phyloP scores from a whole-genome alignment of 37 sponge, comb jelly and placozoan genomes.

The Amphimedon queenslandica region DNA sequence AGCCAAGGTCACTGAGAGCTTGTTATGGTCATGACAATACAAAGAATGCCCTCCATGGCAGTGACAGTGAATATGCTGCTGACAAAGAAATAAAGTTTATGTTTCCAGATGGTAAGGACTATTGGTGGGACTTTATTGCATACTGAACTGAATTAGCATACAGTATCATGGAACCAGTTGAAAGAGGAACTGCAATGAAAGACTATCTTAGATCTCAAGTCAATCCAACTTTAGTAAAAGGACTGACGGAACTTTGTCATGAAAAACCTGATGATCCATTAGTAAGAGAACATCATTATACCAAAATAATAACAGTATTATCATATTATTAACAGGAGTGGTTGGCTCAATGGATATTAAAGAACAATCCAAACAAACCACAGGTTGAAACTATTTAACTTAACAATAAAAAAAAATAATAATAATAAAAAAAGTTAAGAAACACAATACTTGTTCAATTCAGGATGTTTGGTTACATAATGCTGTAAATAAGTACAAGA shows the following conservation, averaged over 20 bases:
- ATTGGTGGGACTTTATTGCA: no score
- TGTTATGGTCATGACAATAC: conserved; percentile 83
- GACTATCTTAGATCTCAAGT: conserved; percentile 84
- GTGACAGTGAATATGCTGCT: conserved; percentile 77
- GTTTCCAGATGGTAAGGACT: conserved; percentile 74
- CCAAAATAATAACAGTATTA: conserved; percentile 9
- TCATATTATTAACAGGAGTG: conserved; percentile 50
- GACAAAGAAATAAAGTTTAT: conserved; percentile 95
- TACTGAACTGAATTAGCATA: no score
- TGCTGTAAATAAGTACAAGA: no score
- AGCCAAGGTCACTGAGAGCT: conserved; percentile 73
- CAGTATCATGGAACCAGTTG: not conserved
- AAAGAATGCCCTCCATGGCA: conserved; percentile 92
- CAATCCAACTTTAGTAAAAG: conserved; percentile 79
- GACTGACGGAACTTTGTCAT: conserved; percentile 87
- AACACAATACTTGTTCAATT: no score
- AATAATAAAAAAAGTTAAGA: no score
- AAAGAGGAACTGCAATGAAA: conserved; percentile 26
- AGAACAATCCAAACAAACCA: conserved; percentile 97
- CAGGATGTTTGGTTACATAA: no score
- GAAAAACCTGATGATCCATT: conserved; percentile 90
- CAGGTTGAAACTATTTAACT: not conserved
- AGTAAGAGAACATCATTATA: no score
- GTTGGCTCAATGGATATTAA: conserved; percentile 90
- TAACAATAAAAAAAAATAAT: no score